A percentile compares a stretch with the other conserved stretches of the same genome.
Evolutionary conservation across 2,888 invertebrate species (phyloP).

Genomic region (Papilio demoleus): DNA sequence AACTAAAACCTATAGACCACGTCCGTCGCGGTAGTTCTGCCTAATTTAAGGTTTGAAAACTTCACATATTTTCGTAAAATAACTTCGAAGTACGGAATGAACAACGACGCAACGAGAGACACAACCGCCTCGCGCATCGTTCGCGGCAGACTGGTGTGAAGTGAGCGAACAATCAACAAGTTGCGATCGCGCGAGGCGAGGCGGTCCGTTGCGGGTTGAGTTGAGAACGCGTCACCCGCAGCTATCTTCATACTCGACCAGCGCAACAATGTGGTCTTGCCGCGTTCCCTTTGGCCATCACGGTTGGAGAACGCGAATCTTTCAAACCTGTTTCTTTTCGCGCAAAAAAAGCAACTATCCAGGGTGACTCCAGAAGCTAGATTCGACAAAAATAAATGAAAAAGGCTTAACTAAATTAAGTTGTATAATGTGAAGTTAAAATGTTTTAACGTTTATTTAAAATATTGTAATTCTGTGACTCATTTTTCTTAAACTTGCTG

Average conservation of each 20-base stretch:
- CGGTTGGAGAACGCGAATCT: conserved; percentile 57
- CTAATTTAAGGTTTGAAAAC: conserved; percentile 71
- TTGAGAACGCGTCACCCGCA: conserved; percentile 75
- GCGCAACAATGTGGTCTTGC: conserved; percentile 63
- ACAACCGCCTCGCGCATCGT: conserved; percentile 77
- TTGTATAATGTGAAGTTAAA: too few relatives aligned
- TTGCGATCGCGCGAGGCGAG: conserved; percentile 68
- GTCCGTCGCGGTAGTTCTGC: conserved; percentile 64
- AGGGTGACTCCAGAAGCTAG: conserved; percentile 55
- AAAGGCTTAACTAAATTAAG: background rate
- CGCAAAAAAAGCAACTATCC: conserved; percentile 72
- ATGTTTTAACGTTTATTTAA: background rate
- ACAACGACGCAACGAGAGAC: conserved; percentile 63
- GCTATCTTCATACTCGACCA: conserved; percentile 71
- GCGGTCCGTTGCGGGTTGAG: conserved; percentile 69
- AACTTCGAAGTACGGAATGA: conserved; percentile 77
- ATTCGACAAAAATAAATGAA: background rate
- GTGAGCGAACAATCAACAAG: conserved; percentile 82
- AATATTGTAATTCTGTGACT: background rate
- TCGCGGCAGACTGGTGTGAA: conserved; percentile 75
- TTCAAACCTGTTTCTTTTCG: conserved; percentile 74
- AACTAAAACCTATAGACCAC: conserved; percentile 64
- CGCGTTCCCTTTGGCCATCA: conserved; percentile 46
- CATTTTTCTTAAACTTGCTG: too few relatives aligned
- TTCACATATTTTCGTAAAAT: conserved; percentile 81